These are phyloP conservation scores for Aselliscus stoliczkanus DNA, from an alignment of 2,797 vertebrate species.

Conservation along the genomic window DNA sequence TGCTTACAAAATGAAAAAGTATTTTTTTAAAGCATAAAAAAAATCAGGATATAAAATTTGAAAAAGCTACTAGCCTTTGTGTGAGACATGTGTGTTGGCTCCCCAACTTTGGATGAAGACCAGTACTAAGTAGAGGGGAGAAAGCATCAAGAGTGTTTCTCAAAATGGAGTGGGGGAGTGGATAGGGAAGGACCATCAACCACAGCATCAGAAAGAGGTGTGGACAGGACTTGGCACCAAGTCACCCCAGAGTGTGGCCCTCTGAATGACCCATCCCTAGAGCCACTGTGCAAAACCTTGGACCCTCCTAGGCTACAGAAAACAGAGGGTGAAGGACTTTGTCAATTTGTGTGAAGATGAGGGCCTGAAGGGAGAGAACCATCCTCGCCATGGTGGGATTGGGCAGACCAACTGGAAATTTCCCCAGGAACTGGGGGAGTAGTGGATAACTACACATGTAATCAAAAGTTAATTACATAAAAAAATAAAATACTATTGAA, in stretches of 20 bases:
- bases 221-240: neutral
- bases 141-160: neutral
- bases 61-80: neutral
- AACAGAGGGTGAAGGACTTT: neutral
- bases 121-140: no score
- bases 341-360: neutral
- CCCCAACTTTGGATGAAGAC: neutral
- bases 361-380: neutral
- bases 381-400: no score
- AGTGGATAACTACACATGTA: no score
- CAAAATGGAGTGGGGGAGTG: no score
- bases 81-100: neutral
- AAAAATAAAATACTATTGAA: neutral
- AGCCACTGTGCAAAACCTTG: no score
- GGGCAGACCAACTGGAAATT: neutral
- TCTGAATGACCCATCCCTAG: accelerated
- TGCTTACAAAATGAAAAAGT: neutral
- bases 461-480: neutral
- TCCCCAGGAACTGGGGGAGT: neutral
- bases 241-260: neutral
- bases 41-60: neutral
- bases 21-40: neutral
- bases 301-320: accelerated
- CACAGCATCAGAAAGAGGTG: neutral
- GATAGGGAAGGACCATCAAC: neutral